Conservation (phyloP, 2,113 vertebrate species). For the Kryptolebias marmoratus region DNA sequence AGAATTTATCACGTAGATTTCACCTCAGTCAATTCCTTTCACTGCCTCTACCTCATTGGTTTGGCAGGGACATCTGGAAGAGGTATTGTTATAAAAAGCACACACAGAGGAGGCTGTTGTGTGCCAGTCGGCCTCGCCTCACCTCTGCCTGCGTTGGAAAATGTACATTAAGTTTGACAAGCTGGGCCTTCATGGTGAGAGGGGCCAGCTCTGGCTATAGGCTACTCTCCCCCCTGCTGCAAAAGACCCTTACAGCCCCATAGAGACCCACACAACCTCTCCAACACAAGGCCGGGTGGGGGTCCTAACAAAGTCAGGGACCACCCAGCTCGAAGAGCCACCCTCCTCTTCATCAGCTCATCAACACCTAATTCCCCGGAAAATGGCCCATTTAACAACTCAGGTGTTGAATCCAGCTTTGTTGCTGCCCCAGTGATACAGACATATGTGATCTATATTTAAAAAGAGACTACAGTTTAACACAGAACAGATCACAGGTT, state of each 20-base stretch:
- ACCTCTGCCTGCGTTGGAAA: conserved; percentile 72
- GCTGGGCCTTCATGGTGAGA: conserved; percentile 74
- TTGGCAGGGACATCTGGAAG: conserved; percentile 70
- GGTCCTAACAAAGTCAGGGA: conserved; percentile 66
- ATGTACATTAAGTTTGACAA: conserved; percentile 80
- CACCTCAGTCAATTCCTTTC: conserved; percentile 38
- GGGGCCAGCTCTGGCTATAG: conserved; percentile 64
- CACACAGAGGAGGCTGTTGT: conserved; percentile 73
- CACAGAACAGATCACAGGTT: conserved; percentile 29
- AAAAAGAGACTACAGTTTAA: conserved; percentile 45
- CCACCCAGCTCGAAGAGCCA: conserved; percentile 72
- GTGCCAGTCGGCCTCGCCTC: conserved; percentile 70
- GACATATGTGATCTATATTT: conserved; percentile 24
- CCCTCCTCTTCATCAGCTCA: conserved; percentile 80
- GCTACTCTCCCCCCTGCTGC: conserved; percentile 65
- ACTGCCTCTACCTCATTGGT: conserved; percentile 47
- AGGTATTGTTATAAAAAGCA: conserved; percentile 75
- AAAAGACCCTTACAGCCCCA: conserved; percentile 73
- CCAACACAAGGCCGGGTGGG: conserved; percentile 59
- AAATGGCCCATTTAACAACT: conserved; percentile 76
- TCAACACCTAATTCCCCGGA: conserved; percentile 80
- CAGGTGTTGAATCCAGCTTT: conserved; percentile 48
- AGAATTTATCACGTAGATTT: conserved; percentile 49
- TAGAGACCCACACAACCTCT: conserved; percentile 68
- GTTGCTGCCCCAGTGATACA: conserved; percentile 51